phyloP scores from a whole-genome alignment of 37 sponge, comb jelly and placozoan species.

The Axinella damicornis region DNA sequence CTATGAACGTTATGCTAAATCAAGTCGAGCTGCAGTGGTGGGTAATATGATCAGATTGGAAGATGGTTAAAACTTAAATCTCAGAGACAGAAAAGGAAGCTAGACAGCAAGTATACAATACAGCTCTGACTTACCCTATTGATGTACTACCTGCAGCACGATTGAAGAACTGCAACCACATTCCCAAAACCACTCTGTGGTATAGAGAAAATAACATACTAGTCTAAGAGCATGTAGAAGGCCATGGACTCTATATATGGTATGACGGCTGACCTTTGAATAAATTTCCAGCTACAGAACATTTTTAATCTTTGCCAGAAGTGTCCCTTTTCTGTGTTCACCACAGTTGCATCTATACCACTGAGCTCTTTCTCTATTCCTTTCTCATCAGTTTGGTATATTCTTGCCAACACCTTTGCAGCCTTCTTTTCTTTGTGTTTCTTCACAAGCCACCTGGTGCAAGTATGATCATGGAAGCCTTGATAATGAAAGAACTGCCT shows the following conservation, averaged over 20 bases:
- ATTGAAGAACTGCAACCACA: constrained; percentile 57
- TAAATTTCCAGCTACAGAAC: not conserved
- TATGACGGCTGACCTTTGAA: not conserved
- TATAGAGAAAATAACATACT: not conserved
- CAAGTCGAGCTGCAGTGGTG: too few species aligned
- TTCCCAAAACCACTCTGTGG: constrained; percentile 47
- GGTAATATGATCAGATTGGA: too few species aligned
- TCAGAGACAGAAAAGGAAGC: too few species aligned
- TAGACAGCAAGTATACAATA: too few species aligned
- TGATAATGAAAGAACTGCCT: too few species aligned
- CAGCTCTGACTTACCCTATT: constrained; percentile 44
- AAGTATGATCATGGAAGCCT: too few species aligned
- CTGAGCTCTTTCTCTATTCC: not conserved
- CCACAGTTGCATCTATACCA: not conserved
- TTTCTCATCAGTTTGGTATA: not conserved
- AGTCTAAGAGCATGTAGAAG: too few species aligned
- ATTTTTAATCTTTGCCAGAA: not conserved
- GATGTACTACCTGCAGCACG: constrained; percentile 64
- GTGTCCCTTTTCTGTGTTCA: too few species aligned
- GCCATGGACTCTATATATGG: not conserved
- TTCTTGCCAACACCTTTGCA: not conserved
- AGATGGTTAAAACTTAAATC: too few species aligned
- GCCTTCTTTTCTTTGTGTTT: not conserved
- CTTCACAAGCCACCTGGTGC: constrained; percentile 7
- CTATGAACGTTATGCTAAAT: too few species aligned